Evolutionary conservation across 2,113 vertebrate genomes (phyloP).

Genomic region (Odocoileus hemionus): DNA sequence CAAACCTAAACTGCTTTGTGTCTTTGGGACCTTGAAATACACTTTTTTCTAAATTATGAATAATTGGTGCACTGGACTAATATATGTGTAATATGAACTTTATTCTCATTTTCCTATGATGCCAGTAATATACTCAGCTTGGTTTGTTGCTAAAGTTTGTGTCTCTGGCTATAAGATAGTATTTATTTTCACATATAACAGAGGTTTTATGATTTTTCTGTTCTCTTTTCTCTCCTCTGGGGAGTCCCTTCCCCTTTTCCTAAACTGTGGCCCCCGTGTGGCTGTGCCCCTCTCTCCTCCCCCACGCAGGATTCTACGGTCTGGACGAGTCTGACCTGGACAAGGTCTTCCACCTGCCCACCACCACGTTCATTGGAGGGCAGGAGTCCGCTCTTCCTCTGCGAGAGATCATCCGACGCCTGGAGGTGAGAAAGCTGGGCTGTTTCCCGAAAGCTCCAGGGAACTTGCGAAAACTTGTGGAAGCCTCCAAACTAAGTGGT

Average conservation of each 20-base stretch:
- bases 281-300: conserved; percentile 46
- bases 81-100: background rate
- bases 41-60: background rate
- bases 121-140: conserved; percentile 33
- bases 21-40: conserved; percentile 33
- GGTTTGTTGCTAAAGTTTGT: conserved; percentile 42
- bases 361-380: conserved; percentile 94
- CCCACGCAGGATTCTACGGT: conserved; percentile 89
- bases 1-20: background rate
- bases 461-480: background rate
- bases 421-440: conserved; percentile 84
- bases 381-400: conserved; percentile 87
- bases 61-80: conserved; percentile 11
- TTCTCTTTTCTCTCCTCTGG: conserved; percentile 47
- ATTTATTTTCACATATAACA: background rate
- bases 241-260: conserved; percentile 53
- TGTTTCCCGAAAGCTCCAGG: background rate
- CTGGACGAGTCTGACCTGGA: conserved; percentile 91
- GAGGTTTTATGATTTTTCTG: conserved; percentile 30
- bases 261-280: conserved; percentile 52
- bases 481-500: background rate
- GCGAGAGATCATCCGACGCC: conserved; percentile 91
- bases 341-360: conserved; percentile 93
- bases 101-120: background rate
- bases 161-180: conserved; percentile 19